Evolutionary conservation across 2,113 vertebrate genomes (phyloP).

Genomic region (Lipophrys pholis): DNA sequence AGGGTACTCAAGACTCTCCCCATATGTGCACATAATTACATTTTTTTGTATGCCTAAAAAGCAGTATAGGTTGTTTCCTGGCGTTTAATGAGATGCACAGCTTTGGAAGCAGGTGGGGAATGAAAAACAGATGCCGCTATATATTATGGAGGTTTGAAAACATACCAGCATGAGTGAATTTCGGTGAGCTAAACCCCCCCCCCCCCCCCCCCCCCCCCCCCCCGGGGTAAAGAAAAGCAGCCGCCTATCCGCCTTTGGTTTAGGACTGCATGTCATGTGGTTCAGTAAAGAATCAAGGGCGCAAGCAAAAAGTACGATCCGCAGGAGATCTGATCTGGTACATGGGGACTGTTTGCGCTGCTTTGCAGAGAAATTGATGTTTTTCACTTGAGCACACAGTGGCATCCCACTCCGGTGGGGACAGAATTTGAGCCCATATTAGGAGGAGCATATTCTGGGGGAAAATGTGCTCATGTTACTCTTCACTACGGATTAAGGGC

Average conservation of each 20-base stretch:
- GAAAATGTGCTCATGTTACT: conserved; percentile 33
- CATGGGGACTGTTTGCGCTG: conserved; percentile 15
- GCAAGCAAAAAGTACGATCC: background rate
- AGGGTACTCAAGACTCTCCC: conserved; percentile 35
- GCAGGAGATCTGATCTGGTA: conserved; percentile 6
- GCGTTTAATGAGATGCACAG: conserved; percentile 60
- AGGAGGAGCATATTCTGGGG: conserved; percentile 29
- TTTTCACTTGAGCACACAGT: conserved; percentile 37
- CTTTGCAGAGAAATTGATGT: conserved; percentile 29
- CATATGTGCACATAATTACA: conserved; percentile 64
- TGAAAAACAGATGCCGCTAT: conserved; percentile 60
- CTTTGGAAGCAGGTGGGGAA: conserved; percentile 30
- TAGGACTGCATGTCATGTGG: conserved; percentile 21
- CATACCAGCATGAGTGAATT: conserved; percentile 10
- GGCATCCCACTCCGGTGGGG: background rate
- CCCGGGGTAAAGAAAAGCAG: conserved; percentile 17
- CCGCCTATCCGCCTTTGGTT: conserved; percentile 32
- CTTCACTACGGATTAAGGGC: conserved; percentile 46
- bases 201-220: no score
- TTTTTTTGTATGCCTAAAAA: conserved; percentile 64
- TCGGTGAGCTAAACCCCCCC: conserved; percentile 35
- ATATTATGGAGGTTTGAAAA: conserved; percentile 45
- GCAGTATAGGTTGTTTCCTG: conserved; percentile 43
- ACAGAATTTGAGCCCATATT: conserved; percentile 46
- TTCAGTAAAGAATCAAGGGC: conserved; percentile 16